These are phyloP conservation scores for Willisornis vidua DNA, from an alignment of 2,113 vertebrate species.

Conservation along the genomic window DNA sequence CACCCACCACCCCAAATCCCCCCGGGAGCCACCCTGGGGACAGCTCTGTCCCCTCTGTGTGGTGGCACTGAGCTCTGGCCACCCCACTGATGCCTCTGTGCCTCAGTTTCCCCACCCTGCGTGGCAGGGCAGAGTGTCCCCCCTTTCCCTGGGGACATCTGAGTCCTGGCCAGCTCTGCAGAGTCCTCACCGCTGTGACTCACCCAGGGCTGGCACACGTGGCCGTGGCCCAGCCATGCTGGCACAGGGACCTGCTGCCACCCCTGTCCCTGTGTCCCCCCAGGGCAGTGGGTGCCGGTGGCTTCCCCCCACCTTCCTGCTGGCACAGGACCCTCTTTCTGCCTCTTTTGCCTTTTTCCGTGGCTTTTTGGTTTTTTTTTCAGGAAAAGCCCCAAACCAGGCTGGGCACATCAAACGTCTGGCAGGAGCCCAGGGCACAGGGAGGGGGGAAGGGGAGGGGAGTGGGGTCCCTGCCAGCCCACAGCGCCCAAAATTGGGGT, in stretches of 20 bases:
- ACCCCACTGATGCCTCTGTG: fast-evolving
- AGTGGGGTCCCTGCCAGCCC: neutral
- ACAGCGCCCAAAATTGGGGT: neutral
- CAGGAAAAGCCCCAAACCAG: slow-evolving; percentile 69
- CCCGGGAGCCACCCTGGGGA: neutral
- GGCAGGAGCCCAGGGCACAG: slow-evolving; percentile 30
- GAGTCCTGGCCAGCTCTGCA: neutral
- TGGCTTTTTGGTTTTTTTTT: slow-evolving; percentile 53
- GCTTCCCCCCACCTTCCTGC: neutral
- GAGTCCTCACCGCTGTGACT: neutral
- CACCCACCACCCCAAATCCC: fast-evolving
- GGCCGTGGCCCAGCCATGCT: neutral
- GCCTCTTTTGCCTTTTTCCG: slow-evolving; percentile 2
- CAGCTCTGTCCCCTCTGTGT: too few relatives aligned
- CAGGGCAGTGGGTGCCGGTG: neutral
- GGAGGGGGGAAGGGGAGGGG: neutral
- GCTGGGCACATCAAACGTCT: slow-evolving; percentile 64
- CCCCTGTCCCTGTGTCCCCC: neutral
- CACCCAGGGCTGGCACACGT: neutral
- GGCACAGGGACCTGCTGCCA: neutral
- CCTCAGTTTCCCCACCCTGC: neutral
- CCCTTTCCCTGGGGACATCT: neutral
- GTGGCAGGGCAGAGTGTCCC: neutral
- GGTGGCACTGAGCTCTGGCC: neutral
- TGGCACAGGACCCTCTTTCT: neutral